These are phyloP conservation scores for Agrotis segetum DNA, from an alignment of 2,888 invertebrate species.

Conservation along the genomic window DNA sequence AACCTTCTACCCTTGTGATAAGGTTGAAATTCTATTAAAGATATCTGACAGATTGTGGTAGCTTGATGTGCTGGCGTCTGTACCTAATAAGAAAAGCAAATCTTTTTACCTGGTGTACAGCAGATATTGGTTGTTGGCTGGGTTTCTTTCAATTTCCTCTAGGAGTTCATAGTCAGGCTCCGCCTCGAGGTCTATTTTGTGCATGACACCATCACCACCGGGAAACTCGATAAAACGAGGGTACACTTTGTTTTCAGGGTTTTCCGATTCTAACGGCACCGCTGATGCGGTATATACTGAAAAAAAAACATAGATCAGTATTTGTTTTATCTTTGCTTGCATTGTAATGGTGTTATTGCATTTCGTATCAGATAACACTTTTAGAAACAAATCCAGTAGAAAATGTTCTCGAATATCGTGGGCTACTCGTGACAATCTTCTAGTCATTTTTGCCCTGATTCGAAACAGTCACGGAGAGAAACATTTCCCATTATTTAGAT, in stretches of 20 bases:
- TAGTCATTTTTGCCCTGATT: neutral
- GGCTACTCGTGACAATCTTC: neutral
- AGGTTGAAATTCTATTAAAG: too few species aligned
- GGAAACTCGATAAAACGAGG: slow-evolving; percentile 73
- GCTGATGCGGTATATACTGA: slow-evolving; percentile 69
- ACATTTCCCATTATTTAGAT: neutral
- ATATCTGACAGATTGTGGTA: too few species aligned
- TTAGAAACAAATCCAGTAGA: neutral
- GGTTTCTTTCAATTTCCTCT: slow-evolving; percentile 69
- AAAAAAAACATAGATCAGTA: neutral
- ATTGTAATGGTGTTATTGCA: neutral
- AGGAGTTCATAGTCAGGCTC: slow-evolving; percentile 69
- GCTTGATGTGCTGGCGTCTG: too few species aligned
- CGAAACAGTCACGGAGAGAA: neutral
- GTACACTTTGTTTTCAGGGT: slow-evolving; percentile 61
- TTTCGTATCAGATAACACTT: neutral
- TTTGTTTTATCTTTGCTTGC: neutral
- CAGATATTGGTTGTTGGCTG: slow-evolving; percentile 71
- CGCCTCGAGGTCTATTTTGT: slow-evolving; percentile 72
- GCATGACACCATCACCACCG: slow-evolving; percentile 71
- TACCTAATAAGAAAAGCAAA: neutral
- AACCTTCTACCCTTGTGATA: too few species aligned
- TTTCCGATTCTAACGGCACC: slow-evolving; percentile 63
- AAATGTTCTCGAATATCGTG: neutral
- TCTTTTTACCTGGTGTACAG: slow-evolving; percentile 73